phyloP scores from a whole-genome alignment of 2,797 vertebrate genomes.

The Phataginus tricuspis region DNA sequence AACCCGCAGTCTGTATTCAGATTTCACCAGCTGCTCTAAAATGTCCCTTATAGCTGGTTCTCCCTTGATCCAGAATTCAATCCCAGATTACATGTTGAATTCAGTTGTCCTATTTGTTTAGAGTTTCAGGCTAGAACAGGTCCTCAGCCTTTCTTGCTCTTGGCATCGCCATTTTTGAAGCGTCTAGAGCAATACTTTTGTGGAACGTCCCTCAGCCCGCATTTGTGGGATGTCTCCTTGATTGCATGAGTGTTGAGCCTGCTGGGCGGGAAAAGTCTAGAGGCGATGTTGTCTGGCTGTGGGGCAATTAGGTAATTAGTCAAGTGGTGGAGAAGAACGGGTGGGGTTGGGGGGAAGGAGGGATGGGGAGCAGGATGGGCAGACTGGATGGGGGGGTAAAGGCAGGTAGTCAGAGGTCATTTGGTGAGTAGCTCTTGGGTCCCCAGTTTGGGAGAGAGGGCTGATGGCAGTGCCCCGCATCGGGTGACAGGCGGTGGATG shows the following conservation, averaged over 20 bases:
- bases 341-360: fast-evolving
- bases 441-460: not conserved
- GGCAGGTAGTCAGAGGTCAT: not conserved
- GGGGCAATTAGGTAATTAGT: not conserved
- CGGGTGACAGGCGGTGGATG: not conserved
- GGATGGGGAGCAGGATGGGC: not conserved
- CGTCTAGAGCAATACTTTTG: not conserved
- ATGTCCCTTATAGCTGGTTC: not conserved
- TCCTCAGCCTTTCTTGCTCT: not conserved
- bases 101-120: not conserved
- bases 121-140: not conserved
- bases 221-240: not conserved
- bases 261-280: not conserved
- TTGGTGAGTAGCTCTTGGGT: not conserved
- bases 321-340: not conserved
- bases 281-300: not conserved
- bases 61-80: not conserved
- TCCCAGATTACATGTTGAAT: not conserved
- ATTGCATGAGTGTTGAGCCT: not conserved
- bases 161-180: not conserved
- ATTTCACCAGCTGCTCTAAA: not conserved
- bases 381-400: not conserved
- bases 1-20: not conserved
- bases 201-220: not conserved
- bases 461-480: not conserved